Evolutionary conservation across 1,140 invertebrate species (phyloP), one percentile per base, ranked within the genome.

Genomic region (Drosophila grimshawi): DNA sequence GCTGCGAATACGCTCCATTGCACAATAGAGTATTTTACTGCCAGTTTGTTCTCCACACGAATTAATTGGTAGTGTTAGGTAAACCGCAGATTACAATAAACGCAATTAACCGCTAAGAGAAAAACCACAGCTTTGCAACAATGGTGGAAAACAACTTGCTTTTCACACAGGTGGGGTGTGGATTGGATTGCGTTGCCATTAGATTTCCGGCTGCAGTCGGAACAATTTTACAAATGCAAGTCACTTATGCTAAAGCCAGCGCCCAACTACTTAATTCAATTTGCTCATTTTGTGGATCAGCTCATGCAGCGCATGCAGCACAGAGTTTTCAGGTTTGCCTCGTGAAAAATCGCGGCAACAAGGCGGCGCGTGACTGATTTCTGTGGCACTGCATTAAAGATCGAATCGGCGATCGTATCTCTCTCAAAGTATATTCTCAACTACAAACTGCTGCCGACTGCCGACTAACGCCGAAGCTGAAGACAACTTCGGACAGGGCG

Each of bases 331-430:
- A 10, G 27, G 57, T 35, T 30, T 56, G n/a, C 10, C 35, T 29
- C 8, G 4, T 7, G 55, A 39, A 39, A 63, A 63, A 3, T 61
- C 8, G 43, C 10, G 62, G 51, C 62, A 45, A 29, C 37, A 10
- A 11, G 48, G 39, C 52, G 53, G 70, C 55, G 76, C 82, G 57
- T 81, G 82, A 81, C 80, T 75, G 76, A 82, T 76, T 73, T 62
- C 60, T 65, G 78, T 53, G 65, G 45, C 77, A 51, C 53, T 67
- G 64, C 64, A 49, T 52, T 30, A 55, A 63, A 37, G 62, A 59
- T 66, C 63, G 63, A 33, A 66, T 72, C 69, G 46, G 45, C 39
- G 69, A 57, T 72, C 46, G 52, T 62, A 69, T 69, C 66, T 53
- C 46, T 63, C 80, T 37, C 56, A 69, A n/a, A 68, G 35, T 30